Evolutionary conservation across 1,140 invertebrate species (phyloP).

Genomic region (Drosophila insularis): DNA sequence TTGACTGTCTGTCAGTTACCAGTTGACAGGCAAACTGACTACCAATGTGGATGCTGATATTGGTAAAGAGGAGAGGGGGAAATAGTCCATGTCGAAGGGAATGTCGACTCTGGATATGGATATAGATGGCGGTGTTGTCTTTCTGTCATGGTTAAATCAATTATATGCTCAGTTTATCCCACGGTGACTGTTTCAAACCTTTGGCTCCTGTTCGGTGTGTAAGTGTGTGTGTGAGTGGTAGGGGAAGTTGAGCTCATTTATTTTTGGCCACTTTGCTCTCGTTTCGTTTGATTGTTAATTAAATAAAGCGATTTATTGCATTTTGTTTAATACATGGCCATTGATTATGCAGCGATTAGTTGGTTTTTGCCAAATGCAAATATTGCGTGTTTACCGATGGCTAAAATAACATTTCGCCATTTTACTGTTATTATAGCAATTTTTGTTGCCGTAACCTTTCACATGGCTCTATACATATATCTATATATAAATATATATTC

Average conservation of each 20-base stretch:
- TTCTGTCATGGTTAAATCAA: constrained; percentile 62
- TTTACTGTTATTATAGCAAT: constrained; percentile 31
- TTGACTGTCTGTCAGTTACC: constrained; percentile 14
- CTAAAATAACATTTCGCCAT: constrained; percentile 33
- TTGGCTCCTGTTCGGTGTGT: neutral
- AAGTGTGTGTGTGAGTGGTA: neutral
- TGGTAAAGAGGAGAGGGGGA: neutral
- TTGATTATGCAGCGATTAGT: constrained; percentile 31
- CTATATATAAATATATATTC: constrained; percentile 18
- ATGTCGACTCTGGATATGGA: constrained; percentile 12
- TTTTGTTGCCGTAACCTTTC: constrained; percentile 23
- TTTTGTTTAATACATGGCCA: constrained; percentile 28
- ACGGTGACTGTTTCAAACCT: constrained; percentile 8
- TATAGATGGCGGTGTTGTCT: constrained; percentile 30
- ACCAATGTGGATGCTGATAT: neutral
- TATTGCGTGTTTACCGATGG: constrained; percentile 11
- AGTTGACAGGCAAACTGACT: constrained; percentile 32
- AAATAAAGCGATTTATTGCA: constrained; percentile 48
- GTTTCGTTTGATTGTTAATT: constrained; percentile 39
- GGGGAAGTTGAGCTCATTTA: constrained; percentile 17
- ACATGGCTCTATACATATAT: constrained; percentile 22
- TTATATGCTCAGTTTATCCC: constrained; percentile 64
- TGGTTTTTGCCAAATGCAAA: constrained; percentile 24
- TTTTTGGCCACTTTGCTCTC: constrained; percentile 15
- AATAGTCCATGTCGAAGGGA: neutral